Base-by-base conservation (phyloP, 53 echinoderm and acorn worm genomes). In the Stichopus horrens region DNA sequence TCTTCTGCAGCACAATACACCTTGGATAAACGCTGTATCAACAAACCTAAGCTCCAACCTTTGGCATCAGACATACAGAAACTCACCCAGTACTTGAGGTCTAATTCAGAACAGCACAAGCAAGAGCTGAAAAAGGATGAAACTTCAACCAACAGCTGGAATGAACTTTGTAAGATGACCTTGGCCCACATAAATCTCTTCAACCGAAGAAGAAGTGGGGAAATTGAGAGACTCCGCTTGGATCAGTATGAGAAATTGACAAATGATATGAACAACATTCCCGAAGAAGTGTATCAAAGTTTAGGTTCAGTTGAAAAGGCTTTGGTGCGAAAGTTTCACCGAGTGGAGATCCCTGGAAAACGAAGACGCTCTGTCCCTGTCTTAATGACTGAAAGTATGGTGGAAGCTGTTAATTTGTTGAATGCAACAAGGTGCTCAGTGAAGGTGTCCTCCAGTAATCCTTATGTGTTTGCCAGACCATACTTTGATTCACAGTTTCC, bases 301-400 rank as follows among this genome's bases (percentile, higher is more conserved):
- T 83, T 93, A n/a, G 81, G 88, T 67, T 54, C 74, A 52, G 74
- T 93, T 37, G 93, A 93, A 60, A 87, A 88, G 74, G 76, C 75
- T 58, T 84, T 93, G 19, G 87, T 74, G 55, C 73, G 68, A 73
- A 76, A 84, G 55, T 78, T 93, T 21, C 65, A 74, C 52, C 79
- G 88, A 23, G 82, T 93, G 76, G 93, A 93, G 91, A 83, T 93
- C 83, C 57, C 76, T 21, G 93, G 93, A 54, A 93, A 93, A 74
- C 87, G 90, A 56, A 88, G 93, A 5, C 87, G 93, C 60, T 83
- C 74, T 57, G 93, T 93, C 68, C 93, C 93, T 6, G 56, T 93
- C 21, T 75, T 91, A 78, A 58, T 93, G 63, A 90, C 93, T 59
- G 73, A 87, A 57, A 65, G 76, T 56, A 92, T 92, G 88, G 79